Evolutionary conservation across 2,113 vertebrate species (phyloP).

Genomic region (Leucoraja erinaceus): DNA sequence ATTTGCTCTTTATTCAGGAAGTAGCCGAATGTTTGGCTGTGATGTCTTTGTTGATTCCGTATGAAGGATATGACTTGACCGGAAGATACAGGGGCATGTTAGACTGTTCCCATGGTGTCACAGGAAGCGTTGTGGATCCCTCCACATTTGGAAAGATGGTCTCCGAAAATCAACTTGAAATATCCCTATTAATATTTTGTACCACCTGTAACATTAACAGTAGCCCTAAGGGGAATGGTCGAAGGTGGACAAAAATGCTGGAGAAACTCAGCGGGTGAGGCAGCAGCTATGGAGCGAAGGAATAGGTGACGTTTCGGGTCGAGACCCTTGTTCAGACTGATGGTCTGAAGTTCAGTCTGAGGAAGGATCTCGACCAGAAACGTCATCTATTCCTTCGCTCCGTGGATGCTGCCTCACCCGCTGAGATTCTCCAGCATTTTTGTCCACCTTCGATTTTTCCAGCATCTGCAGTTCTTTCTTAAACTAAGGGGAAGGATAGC

Average conservation of each 20-base stretch:
- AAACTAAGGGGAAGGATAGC: neutral
- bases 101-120: neutral
- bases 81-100: neutral
- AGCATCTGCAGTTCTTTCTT: too few species aligned
- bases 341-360: too few species aligned
- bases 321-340: too few species aligned
- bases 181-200: neutral
- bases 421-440: too few species aligned
- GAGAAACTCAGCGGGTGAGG: too few species aligned
- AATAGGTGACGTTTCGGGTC: too few species aligned
- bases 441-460: too few species aligned
- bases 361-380: too few species aligned
- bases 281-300: too few species aligned
- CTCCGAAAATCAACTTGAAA: neutral
- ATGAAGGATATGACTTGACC: neutral
- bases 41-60: neutral
- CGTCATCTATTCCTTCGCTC: too few species aligned
- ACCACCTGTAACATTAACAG: neutral
- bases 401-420: too few species aligned
- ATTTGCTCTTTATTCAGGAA: neutral
- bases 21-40: neutral
- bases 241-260: too few species aligned
- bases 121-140: neutral
- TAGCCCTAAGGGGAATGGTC: neutral
- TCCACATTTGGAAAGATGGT: conserved; percentile 10